A percentile compares a stretch with the other conserved stretches of the same genome.
phyloP scores from a whole-genome alignment of 2,797 vertebrate species.

The Propithecus deckenii region DNA sequence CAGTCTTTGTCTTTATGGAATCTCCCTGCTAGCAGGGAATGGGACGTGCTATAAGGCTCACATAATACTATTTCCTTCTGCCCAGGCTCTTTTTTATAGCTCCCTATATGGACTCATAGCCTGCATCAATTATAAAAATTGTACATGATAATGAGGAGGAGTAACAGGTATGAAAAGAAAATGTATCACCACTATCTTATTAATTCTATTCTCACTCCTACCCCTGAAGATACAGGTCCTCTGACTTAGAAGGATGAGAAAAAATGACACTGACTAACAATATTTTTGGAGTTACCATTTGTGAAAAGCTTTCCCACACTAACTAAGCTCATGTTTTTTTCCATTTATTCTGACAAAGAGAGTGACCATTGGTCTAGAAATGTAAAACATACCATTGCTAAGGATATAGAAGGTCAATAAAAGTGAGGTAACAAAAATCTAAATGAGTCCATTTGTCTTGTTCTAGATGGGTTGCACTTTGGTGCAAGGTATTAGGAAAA shows the following conservation, averaged over 20 bases:
- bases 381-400: background rate
- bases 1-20: background rate
- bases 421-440: background rate
- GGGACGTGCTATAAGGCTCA: background rate
- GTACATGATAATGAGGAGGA: background rate
- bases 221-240: background rate
- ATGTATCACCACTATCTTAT: background rate
- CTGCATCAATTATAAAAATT: background rate
- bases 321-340: too few species aligned
- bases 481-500: background rate
- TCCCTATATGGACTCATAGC: background rate
- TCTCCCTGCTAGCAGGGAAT: background rate
- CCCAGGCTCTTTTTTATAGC: background rate
- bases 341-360: background rate
- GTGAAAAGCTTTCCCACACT: background rate
- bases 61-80: background rate
- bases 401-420: background rate
- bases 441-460: background rate
- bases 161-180: background rate
- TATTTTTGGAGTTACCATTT: background rate
- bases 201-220: background rate
- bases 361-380: background rate
- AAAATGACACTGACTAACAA: background rate
- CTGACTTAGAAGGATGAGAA: background rate
- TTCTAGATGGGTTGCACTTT: background rate